A percentile compares a stretch with the other conserved stretches of the same genome.
Conservation (phyloP, 2,113 vertebrate species). For the Campylomormyrus tamandua region DNA sequence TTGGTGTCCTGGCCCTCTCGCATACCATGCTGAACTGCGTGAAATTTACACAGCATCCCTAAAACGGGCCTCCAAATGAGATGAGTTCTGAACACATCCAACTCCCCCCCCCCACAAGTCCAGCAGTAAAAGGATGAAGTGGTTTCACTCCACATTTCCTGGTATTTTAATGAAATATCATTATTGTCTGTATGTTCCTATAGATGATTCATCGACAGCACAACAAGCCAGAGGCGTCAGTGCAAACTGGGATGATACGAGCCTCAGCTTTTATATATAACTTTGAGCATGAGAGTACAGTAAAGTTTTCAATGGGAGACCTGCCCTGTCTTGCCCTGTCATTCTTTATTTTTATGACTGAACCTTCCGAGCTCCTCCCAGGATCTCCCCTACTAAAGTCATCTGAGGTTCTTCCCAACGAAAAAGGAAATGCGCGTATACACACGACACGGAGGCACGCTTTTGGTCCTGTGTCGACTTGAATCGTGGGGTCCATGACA, state of each 20-base stretch:
- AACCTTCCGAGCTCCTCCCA: slow-evolving; percentile 53
- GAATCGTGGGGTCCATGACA: slow-evolving; percentile 55
- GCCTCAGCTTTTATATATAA: slow-evolving; percentile 32
- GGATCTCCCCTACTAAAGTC: slow-evolving; percentile 57
- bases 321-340: slow-evolving; percentile 69
- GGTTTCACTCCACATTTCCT: slow-evolving; percentile 43
- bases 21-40: neutral
- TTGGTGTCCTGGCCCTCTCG: neutral
- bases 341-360: slow-evolving; percentile 56
- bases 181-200: slow-evolving; percentile 58
- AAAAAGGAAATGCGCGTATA: slow-evolving; percentile 46
- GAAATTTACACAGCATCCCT: neutral
- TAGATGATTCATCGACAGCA: slow-evolving; percentile 57
- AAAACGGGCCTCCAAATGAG: neutral
- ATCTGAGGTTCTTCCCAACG: slow-evolving; percentile 56
- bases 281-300: slow-evolving; percentile 33
- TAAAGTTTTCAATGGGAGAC: slow-evolving; percentile 53
- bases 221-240: neutral
- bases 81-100: neutral
- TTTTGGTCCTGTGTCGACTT: slow-evolving; percentile 67
- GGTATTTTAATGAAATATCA: slow-evolving; percentile 57
- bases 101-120: neutral
- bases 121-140: neutral
- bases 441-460: slow-evolving; percentile 53
- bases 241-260: slow-evolving; percentile 33